Base-by-base conservation (phyloP, 2,888 invertebrate genomes). In the Coleophora flavipennella region DNA sequence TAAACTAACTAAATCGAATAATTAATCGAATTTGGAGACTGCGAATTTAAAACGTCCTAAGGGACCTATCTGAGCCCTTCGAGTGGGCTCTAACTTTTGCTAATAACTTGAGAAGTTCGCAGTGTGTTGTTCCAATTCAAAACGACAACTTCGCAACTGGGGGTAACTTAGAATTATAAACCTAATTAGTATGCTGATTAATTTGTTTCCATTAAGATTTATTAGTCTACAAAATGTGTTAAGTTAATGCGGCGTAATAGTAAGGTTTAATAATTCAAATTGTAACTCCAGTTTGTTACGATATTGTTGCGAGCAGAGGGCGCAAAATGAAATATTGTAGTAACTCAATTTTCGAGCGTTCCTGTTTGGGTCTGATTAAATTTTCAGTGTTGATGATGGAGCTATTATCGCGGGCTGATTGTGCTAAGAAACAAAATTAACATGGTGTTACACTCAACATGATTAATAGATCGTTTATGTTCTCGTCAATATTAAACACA, bases 21-120 rank as follows among this genome's bases (percentile, higher is more conserved):
- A 65, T 63, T 61, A 61, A 62, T 50, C 51, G 48, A 50, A 53
- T 53, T 52, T 51, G 7, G 50, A 51, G 53, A 53, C 59, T 58
- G 62, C 68, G 67, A 72, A 71, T 67, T 66, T 57, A 51, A 58
- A 57, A 67, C 53, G 34, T 66, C 72, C 63, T 55, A 41, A 3
- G 66, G 64, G 73, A 40, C 57, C 68, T 45, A 58, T 20, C 20
- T 20, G 20, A 20, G 20, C 20, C 20, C 20, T 20, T 3, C 20
- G 20, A 20, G 20, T 20, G n/a, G n/a, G 6, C 20, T 20, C 6
- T 20, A 20, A 20, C 20, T 20, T 20, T 20, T 20, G 40, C 41
- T 45, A 45, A 49, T 73, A 67, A 71, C 57, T 67, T 64, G 41
- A 47, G 46, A 62, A 71, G 57, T 67, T 64, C 40, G 50, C 59